Evolutionary conservation across 2,888 invertebrate genomes (phyloP), one percentile per base, ranked within the genome.

Genomic region (Nudaria mundana): DNA sequence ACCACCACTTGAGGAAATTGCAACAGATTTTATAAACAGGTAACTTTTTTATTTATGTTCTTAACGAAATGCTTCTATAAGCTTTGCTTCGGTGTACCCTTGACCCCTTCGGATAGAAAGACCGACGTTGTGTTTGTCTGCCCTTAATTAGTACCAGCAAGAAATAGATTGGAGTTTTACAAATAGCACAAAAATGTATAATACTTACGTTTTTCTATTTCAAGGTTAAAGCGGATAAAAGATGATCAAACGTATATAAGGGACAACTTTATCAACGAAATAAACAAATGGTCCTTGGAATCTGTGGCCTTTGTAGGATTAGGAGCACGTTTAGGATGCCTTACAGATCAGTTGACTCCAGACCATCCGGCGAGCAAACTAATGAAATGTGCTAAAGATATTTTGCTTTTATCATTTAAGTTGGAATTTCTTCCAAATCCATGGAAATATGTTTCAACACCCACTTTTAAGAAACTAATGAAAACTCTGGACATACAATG

Each of bases 241-340:
- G 63, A 77, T 24, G 64, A 39, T 18, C 15, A 33, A 28, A 28
- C 72, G 1, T 81, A 82, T 54, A 63, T 84, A 2, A 49, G 74
- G 30, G 42, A 69, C 3, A 71, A 91, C 56, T 90, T 93, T 30
- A 66, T 76, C 24, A 69, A 81, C 11, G 91, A 92, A 72, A 66
- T 92, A 14, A 89, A 87, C 24, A 91, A 91, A 66, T 93, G 92
- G 91, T 88, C 92, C 1, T 67, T 93, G 35, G 93, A 93, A 75
- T 91, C 90, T 0, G 60, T 86, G 5, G 80, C 74, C 0, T 52
- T 78, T 29, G 77, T 88, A 1, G 77, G 69, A 3, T 58, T 88
- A 29, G 88, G 87, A 1, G 61, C 77, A 0, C 67, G 83, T 37
- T 51, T 88, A 0, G 84, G 84, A 12, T 81, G 81, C 42, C 56